A percentile compares a stretch with the other conserved stretches of the same genome.
Evolutionary conservation across 2,888 invertebrate species (phyloP).

Genomic region (Drosophila mercatorum): DNA sequence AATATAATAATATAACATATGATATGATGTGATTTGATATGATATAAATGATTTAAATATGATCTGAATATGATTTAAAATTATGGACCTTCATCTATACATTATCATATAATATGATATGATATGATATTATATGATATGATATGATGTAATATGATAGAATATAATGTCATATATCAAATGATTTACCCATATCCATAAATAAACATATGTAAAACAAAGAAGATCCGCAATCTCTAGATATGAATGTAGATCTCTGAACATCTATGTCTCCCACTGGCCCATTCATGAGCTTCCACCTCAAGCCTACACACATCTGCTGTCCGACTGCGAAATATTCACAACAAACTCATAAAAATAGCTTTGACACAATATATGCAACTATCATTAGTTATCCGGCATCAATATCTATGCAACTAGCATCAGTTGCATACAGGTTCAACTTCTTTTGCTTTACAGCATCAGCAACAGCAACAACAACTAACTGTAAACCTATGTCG

Average conservation of each 20-base stretch:
- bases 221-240: too few species aligned
- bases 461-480: not conserved
- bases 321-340: not conserved
- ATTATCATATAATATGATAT: too few species aligned
- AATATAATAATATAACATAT: not conserved
- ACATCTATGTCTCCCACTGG: not conserved
- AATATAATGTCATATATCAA: too few species aligned
- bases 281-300: not conserved
- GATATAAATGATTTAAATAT: not conserved
- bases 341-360: not conserved
- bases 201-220: too few species aligned
- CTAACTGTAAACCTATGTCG: constrained; percentile 67
- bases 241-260: not conserved
- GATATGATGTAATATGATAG: not conserved
- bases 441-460: constrained; percentile 21
- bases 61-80: too few species aligned
- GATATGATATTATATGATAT: not conserved
- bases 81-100: too few species aligned
- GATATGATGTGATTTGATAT: not conserved
- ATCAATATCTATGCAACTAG: constrained; percentile 27
- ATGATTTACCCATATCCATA: too few species aligned
- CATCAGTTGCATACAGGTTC: constrained; percentile 44
- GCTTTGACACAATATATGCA: constrained; percentile 21
- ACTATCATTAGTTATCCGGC: constrained; percentile 19
- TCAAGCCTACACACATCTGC: not conserved